These are phyloP conservation scores for Coracopsis vasa DNA, from an alignment of 2,113 vertebrate species.

Conservation along the genomic window DNA sequence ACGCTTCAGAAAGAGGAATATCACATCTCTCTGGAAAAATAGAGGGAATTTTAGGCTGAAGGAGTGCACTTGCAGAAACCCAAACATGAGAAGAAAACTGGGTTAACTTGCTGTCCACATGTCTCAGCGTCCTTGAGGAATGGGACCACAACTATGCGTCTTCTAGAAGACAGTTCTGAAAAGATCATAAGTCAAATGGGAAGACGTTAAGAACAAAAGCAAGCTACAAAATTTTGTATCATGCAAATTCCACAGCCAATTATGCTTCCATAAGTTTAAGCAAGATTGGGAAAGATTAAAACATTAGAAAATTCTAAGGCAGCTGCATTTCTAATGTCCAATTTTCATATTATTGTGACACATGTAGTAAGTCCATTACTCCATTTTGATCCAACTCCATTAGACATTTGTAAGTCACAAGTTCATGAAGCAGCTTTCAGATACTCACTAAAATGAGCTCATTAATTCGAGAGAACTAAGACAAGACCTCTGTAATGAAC, in stretches of 20 bases:
- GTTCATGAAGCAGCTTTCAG: slow-evolving; percentile 1
- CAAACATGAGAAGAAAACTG: background rate
- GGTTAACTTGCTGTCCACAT: background rate
- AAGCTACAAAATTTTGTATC: background rate
- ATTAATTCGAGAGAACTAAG: slow-evolving; percentile 11
- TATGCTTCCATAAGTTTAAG: background rate
- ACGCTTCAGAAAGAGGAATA: background rate
- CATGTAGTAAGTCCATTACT: background rate
- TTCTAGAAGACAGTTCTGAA: background rate
- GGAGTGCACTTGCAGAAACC: background rate
- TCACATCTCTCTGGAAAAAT: background rate
- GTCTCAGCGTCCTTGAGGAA: background rate
- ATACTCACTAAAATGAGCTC: slow-evolving; percentile 41
- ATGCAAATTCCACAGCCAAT: background rate
- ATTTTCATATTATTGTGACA: background rate
- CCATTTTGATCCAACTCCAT: slow-evolving; percentile 23
- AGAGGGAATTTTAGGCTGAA: background rate
- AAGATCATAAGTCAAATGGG: background rate
- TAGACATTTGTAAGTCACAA: background rate
- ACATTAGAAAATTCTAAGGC: background rate
- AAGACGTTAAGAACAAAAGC: background rate
- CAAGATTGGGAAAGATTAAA: background rate
- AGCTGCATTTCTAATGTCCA: background rate
- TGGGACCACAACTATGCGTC: background rate
- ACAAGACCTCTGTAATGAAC: background rate